phyloP scores from a whole-genome alignment of 1,140 invertebrate genomes.

The Eurosta solidaginis region DNA sequence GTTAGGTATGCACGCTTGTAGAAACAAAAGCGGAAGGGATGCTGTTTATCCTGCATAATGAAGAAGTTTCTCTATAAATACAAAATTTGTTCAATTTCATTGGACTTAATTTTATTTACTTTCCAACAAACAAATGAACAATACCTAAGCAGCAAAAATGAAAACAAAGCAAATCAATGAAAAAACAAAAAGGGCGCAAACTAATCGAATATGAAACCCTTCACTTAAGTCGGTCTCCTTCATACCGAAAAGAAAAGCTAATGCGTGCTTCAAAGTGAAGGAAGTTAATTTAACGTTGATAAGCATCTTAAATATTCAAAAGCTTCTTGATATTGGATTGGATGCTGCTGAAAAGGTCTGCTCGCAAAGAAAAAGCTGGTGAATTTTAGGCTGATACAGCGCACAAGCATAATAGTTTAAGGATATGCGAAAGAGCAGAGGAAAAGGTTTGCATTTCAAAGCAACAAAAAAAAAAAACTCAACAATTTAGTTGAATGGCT shows the following conservation, averaged over 20 bases:
- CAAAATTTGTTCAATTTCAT: conserved; percentile 24
- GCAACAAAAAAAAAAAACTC: too few species aligned
- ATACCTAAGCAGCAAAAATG: neutral
- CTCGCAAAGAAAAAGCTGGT: neutral
- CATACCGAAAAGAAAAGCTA: neutral
- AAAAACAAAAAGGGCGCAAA: too few species aligned
- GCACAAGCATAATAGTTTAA: neutral
- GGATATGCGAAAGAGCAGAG: neutral
- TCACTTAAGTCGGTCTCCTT: neutral
- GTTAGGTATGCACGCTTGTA: neutral
- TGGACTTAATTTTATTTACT: neutral
- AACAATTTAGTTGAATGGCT: neutral
- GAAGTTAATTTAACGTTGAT: neutral
- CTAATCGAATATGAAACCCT: neutral
- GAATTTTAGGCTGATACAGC: too few species aligned
- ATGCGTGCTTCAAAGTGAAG: neutral
- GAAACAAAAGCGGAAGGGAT: conserved; percentile 9
- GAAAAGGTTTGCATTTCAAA: neutral
- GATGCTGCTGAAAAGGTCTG: neutral
- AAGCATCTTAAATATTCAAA: neutral
- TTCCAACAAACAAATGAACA: neutral
- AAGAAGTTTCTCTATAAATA: neutral
- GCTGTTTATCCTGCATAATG: conserved; percentile 28
- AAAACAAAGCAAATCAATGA: too few species aligned
- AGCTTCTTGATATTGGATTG: neutral